These are phyloP conservation scores for Eupithecia abbreviata DNA, from an alignment of 2,888 invertebrate genomes.

Conservation along the genomic window DNA sequence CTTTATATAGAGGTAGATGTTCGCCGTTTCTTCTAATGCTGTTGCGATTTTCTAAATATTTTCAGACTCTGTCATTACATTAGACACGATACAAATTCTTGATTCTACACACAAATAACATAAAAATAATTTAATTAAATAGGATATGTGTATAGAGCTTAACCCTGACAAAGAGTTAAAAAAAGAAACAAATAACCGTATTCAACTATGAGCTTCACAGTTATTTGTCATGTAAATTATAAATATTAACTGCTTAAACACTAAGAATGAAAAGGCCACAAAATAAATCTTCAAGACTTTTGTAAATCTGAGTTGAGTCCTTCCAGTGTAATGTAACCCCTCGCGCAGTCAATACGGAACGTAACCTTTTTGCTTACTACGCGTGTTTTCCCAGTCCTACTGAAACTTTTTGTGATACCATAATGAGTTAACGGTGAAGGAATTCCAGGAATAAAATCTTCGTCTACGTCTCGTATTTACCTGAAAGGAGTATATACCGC, in stretches of 20 bases:
- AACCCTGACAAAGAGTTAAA: too few relatives aligned
- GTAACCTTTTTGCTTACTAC: slow-evolving; percentile 36
- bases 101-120: too few relatives aligned
- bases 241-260: background rate
- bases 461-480: slow-evolving; percentile 30
- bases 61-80: too few relatives aligned
- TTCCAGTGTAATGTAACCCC: slow-evolving; percentile 23
- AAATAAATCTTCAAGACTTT: too few relatives aligned
- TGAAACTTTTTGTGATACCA: slow-evolving; percentile 38
- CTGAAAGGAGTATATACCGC: slow-evolving; percentile 1
- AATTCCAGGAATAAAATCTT: slow-evolving; percentile 19
- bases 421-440: slow-evolving; percentile 33
- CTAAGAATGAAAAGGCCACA: background rate
- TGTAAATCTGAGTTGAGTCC: background rate
- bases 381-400: slow-evolving; percentile 40
- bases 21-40: too few relatives aligned
- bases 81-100: too few relatives aligned
- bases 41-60: too few relatives aligned
- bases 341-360: slow-evolving; percentile 34
- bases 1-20: too few relatives aligned
- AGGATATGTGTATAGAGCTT: too few relatives aligned
- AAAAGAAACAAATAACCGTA: background rate
- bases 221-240: background rate
- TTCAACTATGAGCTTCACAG: background rate
- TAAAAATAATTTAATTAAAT: too few relatives aligned